Conservation (phyloP, 2,113 vertebrate species). For the Anolis sagrei region DNA sequence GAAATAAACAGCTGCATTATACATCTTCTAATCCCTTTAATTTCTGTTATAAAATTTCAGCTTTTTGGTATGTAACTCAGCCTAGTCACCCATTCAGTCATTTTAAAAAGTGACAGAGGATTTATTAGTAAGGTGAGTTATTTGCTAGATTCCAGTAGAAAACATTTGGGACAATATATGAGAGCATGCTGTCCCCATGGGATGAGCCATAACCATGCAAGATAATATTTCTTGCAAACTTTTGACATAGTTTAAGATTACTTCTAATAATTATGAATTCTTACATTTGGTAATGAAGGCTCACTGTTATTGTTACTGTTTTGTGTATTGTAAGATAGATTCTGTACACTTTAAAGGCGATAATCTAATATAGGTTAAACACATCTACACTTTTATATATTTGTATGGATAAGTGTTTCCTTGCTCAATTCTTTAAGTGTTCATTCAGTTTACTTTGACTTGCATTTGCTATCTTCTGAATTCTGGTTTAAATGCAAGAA, state of each 20-base stretch:
- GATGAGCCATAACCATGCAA: not conserved
- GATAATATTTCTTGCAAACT: not conserved
- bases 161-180: not conserved
- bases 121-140: not conserved
- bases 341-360: not conserved
- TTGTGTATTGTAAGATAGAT: not conserved
- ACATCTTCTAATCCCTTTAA: not conserved
- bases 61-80: not conserved
- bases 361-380: not conserved
- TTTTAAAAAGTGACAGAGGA: not conserved
- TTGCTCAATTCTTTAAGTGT: no score
- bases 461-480: not conserved
- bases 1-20: not conserved
- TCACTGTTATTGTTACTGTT: not conserved
- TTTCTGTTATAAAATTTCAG: not conserved
- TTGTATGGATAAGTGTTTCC: not conserved
- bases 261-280: not conserved
- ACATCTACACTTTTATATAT: not conserved
- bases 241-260: not conserved
- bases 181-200: not conserved
- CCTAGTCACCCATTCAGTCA: not conserved
- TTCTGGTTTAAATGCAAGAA: not conserved
- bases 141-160: not conserved
- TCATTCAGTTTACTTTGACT: not conserved
- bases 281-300: not conserved